phyloP scores from a whole-genome alignment of 2,797 vertebrate species.

The Hypotaenidia okinawae region DNA sequence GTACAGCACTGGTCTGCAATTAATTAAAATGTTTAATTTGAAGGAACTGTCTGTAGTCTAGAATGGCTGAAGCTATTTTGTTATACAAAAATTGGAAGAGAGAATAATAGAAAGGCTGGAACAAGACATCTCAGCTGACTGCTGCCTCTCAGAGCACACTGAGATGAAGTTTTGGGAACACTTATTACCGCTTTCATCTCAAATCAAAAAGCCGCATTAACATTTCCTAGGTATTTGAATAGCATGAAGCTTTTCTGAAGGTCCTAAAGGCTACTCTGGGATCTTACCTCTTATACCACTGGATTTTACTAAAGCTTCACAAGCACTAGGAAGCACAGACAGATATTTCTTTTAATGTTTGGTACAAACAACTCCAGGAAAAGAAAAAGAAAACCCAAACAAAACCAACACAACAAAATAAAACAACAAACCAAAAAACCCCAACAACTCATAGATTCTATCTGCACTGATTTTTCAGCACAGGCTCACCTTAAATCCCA shows the following conservation, averaged over 20 bases:
- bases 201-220: not conserved
- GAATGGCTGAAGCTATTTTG: not conserved
- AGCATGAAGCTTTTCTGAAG: not conserved
- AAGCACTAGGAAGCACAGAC: not conserved
- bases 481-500: constrained; percentile 55
- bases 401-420: no score
- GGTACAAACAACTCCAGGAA: not conserved
- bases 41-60: not conserved
- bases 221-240: not conserved
- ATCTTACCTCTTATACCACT: not conserved
- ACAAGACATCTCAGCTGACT: not conserved
- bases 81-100: not conserved
- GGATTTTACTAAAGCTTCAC: not conserved
- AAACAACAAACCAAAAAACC: no score
- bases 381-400: no score
- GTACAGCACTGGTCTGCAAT: not conserved
- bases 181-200: not conserved
- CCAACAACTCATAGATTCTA: not conserved
- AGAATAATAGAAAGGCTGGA: not conserved
- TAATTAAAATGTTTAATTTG: not conserved
- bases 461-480: not conserved
- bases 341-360: not conserved
- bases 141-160: not conserved
- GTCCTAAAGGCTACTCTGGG: not conserved
- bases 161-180: not conserved